phyloP scores from a whole-genome alignment of 2,888 invertebrate genomes.

The Hermaeophaga mercurialis region DNA sequence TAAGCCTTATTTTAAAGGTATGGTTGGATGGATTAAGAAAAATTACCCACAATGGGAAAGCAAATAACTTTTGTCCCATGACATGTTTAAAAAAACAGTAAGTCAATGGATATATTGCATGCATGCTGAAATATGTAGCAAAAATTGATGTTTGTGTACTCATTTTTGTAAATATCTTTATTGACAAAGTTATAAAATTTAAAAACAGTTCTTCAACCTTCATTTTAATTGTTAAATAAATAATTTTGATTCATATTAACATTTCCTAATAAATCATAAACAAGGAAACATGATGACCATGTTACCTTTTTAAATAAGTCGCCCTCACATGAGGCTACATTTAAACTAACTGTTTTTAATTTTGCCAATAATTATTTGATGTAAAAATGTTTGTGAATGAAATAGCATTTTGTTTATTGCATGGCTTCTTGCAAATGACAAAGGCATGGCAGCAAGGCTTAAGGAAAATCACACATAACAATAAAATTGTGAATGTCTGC shows the following conservation, averaged over 20 bases:
- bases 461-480: conserved; percentile 91
- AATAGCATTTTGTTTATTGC: conserved; percentile 43
- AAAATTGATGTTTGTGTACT: conserved; percentile 29
- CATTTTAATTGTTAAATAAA: too few species aligned
- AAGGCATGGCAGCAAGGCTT: conserved; percentile 94
- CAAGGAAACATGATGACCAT: too few species aligned
- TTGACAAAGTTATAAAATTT: not conserved
- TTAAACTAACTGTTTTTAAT: conserved; percentile 5
- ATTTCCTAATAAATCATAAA: too few species aligned
- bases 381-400: conserved; percentile 18
- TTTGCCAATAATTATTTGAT: not conserved
- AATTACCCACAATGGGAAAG: conserved; percentile 98
- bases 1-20: conserved; percentile 66
- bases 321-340: too few species aligned
- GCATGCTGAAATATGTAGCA: conserved; percentile 26
- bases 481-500: conserved; percentile 95
- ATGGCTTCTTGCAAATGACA: conserved; percentile 54
- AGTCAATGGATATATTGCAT: conserved; percentile 61
- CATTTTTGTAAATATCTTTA: conserved; percentile 5
- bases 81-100: conserved; percentile 99
- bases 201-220: not conserved
- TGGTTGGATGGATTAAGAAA: conserved; percentile 94
- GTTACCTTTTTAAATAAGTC: too few species aligned
- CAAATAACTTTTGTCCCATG: conserved; percentile 98
- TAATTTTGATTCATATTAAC: too few species aligned